Evolutionary conservation across 2,113 vertebrate species (phyloP).

Genomic region (Larimichthys crocea): DNA sequence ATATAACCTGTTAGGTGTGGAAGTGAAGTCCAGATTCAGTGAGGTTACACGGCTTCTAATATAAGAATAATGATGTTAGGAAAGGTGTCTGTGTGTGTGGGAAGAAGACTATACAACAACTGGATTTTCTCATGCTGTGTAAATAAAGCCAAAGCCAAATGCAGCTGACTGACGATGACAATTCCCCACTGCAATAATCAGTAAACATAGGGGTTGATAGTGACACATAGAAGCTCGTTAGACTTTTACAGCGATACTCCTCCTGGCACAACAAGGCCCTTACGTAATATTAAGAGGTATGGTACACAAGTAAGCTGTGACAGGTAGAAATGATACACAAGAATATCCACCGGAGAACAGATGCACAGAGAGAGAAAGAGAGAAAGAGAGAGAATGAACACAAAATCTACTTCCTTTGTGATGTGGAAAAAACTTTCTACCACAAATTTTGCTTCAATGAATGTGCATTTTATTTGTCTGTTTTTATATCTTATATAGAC

Average conservation of each 20-base stretch:
- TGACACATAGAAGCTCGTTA: constrained; percentile 48
- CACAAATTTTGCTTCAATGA: not conserved
- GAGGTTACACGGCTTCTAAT: constrained; percentile 4
- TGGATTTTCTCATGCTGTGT: constrained; percentile 36
- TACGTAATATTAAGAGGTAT: constrained; percentile 11
- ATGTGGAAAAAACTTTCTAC: not conserved
- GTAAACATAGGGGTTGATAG: constrained; percentile 35
- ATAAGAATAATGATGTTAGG: not conserved
- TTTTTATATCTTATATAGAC: not conserved
- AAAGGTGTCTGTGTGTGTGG: not conserved
- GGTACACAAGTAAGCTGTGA: constrained; percentile 7
- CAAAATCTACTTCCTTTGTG: not conserved
- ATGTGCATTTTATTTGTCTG: not conserved
- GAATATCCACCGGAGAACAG: not conserved
- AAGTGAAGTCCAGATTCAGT: constrained; percentile 28
- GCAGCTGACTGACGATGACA: constrained; percentile 29
- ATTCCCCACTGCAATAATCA: constrained; percentile 40
- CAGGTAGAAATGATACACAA: constrained; percentile 10
- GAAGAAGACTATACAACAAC: constrained; percentile 22
- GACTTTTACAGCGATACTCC: constrained; percentile 13
- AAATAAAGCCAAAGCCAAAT: constrained; percentile 43
- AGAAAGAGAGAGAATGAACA: not conserved
- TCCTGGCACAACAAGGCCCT: constrained; percentile 14
- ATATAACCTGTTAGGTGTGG: constrained; percentile 10
- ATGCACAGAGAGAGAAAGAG: not conserved